A percentile compares a stretch with the other conserved stretches of the same genome.
Evolutionary conservation across 2,888 invertebrate genomes (phyloP).

Genomic region (Macaria notata): DNA sequence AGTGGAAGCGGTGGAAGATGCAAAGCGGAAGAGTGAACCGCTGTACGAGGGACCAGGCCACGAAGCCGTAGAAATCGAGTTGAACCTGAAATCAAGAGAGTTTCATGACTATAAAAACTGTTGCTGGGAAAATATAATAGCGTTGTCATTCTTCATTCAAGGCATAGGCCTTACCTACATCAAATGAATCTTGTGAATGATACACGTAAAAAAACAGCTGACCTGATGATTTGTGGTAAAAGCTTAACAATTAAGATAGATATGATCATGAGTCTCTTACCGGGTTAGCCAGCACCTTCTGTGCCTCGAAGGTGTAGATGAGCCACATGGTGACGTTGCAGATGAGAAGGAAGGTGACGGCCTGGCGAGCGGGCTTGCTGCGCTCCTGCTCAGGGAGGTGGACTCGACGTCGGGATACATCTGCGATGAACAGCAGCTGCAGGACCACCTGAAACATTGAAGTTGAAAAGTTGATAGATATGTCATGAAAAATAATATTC

Average conservation of each 20-base stretch:
- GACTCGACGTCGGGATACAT: constrained; percentile 95
- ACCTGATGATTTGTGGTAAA: no score
- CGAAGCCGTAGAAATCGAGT: constrained; percentile 95
- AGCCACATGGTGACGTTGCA: constrained; percentile 98
- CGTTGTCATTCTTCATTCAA: no score
- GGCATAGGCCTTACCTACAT: no score
- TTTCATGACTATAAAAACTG: neutral
- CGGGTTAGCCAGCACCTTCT: constrained; percentile 96
- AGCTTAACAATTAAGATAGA: no score
- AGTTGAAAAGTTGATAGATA: neutral
- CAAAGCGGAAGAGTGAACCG: constrained; percentile 96
- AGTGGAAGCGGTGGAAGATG: constrained; percentile 98
- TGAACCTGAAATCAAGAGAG: constrained; percentile 80
- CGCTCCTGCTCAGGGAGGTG: constrained; percentile 95
- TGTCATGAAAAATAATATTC: neutral
- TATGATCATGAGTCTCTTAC: constrained; percentile 65
- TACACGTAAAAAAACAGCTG: no score
- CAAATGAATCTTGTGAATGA: no score
- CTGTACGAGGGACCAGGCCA: constrained; percentile 96
- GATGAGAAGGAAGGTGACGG: constrained; percentile 96
- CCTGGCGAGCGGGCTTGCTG: constrained; percentile 96
- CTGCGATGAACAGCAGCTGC: constrained; percentile 95
- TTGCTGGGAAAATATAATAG: no score
- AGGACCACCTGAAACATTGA: constrained; percentile 87
- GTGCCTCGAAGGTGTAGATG: constrained; percentile 96